A percentile compares a stretch with the other conserved stretches of the same genome.
These are phyloP conservation scores for Entomobrya multifasciata DNA, from an alignment of 2,888 invertebrate genomes.

Conservation along the genomic window DNA sequence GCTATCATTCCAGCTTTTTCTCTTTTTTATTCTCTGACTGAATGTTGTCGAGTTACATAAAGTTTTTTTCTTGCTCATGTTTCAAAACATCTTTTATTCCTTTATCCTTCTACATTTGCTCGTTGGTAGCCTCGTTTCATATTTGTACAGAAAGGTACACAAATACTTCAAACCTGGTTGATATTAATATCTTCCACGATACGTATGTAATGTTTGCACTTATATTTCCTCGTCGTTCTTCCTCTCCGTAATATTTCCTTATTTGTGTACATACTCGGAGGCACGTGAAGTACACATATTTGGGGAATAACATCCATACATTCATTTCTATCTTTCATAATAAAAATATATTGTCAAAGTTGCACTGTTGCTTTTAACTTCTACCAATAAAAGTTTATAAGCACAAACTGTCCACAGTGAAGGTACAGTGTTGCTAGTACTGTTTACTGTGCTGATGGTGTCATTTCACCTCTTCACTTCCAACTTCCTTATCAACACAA, in stretches of 20 bases:
- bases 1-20: slow-evolving; percentile 16
- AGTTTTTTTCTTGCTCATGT: neutral
- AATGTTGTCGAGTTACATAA: slow-evolving; percentile 20
- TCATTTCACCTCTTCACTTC: no score
- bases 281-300: neutral
- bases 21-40: neutral
- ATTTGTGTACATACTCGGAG: neutral
- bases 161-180: no score
- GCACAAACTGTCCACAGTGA: no score
- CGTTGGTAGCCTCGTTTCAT: slow-evolving; percentile 8
- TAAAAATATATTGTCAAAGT: slow-evolving; percentile 17
- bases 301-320: slow-evolving; percentile 4
- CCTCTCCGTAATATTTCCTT: neutral
- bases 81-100: neutral
- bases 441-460: slow-evolving; percentile 16
- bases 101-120: neutral
- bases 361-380: slow-evolving; percentile 50
- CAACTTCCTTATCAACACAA: no score
- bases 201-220: neutral
- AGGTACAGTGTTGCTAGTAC: no score
- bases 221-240: slow-evolving; percentile 19
- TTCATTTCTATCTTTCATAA: slow-evolving; percentile 19
- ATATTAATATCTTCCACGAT: no score
- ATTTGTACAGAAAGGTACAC: neutral
- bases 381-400: no score